phyloP scores from a whole-genome alignment of 2,888 invertebrate species.

The Sialis lutaria region DNA sequence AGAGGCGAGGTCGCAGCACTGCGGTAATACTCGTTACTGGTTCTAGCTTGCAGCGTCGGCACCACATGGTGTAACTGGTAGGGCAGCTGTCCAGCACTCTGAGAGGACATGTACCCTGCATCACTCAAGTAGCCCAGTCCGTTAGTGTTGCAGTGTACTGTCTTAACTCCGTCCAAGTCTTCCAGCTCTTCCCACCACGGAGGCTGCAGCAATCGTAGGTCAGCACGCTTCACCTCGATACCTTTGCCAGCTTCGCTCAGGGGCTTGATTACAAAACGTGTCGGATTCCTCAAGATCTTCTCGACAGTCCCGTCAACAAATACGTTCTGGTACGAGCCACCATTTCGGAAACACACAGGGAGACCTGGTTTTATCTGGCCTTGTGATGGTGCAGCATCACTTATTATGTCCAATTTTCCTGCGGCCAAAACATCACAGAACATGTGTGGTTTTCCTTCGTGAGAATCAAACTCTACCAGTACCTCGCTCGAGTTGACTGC shows the following conservation, averaged over 20 bases:
- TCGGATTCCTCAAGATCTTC: constrained; percentile 45
- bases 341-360: constrained; percentile 62
- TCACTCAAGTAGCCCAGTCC: background rate
- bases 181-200: constrained; percentile 96
- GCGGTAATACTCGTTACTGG: constrained; percentile 29
- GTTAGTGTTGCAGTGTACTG: constrained; percentile 2
- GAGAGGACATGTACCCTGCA: background rate
- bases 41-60: constrained; percentile 18
- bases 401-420: constrained; percentile 74
- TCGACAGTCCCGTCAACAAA: constrained; percentile 77
- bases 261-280: constrained; percentile 49
- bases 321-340: constrained; percentile 48
- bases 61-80: constrained; percentile 22
- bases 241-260: constrained; percentile 27
- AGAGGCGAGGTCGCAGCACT: constrained; percentile 42
- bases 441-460: constrained; percentile 47
- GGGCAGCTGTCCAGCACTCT: constrained; percentile 11
- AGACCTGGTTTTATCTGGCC: constrained; percentile 65
- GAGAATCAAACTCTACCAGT: constrained; percentile 66
- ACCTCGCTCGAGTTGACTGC: constrained; percentile 52
- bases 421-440: constrained; percentile 63
- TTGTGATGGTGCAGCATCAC: constrained; percentile 80
- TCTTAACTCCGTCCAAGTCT: constrained; percentile 27
- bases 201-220: constrained; percentile 74
- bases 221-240: constrained; percentile 71